Conservation (phyloP, 1,140 invertebrate genomes). For the Drosophila pandora region DNA sequence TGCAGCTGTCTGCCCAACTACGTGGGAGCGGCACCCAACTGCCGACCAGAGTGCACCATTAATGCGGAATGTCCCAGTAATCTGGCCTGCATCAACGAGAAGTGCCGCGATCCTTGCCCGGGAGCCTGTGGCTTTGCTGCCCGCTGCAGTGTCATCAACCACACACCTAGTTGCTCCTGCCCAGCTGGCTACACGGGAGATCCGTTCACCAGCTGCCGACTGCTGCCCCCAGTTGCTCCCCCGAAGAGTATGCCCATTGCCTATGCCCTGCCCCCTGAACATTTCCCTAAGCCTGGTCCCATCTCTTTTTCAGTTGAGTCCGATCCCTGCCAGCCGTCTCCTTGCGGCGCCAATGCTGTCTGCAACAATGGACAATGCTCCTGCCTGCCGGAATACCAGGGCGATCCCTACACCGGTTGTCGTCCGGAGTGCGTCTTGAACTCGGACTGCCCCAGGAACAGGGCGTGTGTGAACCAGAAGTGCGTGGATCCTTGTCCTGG, state of each 20-base stretch:
- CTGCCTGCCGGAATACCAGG: conserved; percentile 90
- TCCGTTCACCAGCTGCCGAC: conserved; percentile 87
- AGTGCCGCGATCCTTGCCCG: conserved; percentile 89
- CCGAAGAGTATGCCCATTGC: conserved; percentile 73
- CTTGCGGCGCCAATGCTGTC: conserved; percentile 90
- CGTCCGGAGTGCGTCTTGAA: conserved; percentile 90
- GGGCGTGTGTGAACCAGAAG: conserved; percentile 92
- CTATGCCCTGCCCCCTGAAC: conserved; percentile 35
- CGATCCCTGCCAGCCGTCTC: conserved; percentile 88
- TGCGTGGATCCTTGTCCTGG: conserved; percentile 91
- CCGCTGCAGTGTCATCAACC: conserved; percentile 88
- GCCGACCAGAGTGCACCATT: conserved; percentile 89
- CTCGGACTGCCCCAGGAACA: conserved; percentile 89
- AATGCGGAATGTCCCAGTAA: conserved; percentile 89
- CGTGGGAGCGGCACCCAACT: conserved; percentile 89
- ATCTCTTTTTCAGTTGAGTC: conserved; percentile 77
- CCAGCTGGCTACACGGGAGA: conserved; percentile 88
- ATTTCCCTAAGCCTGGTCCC: conserved; percentile 54
- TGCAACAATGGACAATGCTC: conserved; percentile 91
- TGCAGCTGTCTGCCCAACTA: conserved; percentile 89
- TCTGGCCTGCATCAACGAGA: conserved; percentile 88
- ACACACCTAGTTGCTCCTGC: conserved; percentile 89
- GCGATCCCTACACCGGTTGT: conserved; percentile 90
- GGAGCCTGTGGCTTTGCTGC: conserved; percentile 88
- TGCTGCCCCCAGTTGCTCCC: conserved; percentile 82